These are phyloP conservation scores for Rhodeus uyekii DNA, from an alignment of 2,797 vertebrate genomes.

Conservation along the genomic window DNA sequence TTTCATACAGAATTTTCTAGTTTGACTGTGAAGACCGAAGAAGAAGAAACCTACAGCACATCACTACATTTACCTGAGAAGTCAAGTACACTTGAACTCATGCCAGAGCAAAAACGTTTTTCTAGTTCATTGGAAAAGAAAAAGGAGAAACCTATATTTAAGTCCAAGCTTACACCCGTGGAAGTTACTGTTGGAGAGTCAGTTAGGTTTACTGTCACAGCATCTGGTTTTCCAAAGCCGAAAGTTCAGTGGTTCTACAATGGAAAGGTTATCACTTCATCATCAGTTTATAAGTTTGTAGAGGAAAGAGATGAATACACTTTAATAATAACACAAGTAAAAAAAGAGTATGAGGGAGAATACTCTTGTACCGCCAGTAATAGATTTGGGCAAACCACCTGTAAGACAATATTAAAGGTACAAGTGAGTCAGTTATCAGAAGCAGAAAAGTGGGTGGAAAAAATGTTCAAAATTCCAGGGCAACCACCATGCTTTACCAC, in stretches of 20 bases:
- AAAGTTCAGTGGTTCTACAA: conserved; percentile 90
- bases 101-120: conserved; percentile 84
- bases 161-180: conserved; percentile 76
- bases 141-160: conserved; percentile 86
- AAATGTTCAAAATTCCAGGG: conserved; percentile 76
- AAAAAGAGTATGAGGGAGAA: conserved; percentile 83
- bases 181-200: conserved; percentile 79
- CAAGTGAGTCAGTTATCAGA: conserved; percentile 69
- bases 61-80: conserved; percentile 80
- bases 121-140: conserved; percentile 80
- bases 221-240: conserved; percentile 84
- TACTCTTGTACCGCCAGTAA: conserved; percentile 87
- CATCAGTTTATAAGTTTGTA: conserved; percentile 77
- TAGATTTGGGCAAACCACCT: conserved; percentile 77
- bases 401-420: conserved; percentile 83
- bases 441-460: conserved; percentile 78
- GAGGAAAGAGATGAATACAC: conserved; percentile 84
- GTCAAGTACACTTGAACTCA: conserved; percentile 92
- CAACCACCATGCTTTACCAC: conserved; percentile 79
- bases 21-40: conserved; percentile 84
- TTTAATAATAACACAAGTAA: conserved; percentile 81
- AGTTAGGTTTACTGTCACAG: conserved; percentile 81
- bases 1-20: conserved; percentile 88
- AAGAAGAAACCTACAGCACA: conserved; percentile 83
- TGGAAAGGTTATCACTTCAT: conserved; percentile 73